These are phyloP conservation scores for Apogon talboti DNA, from an alignment of 2,797 vertebrate genomes.

Conservation along the genomic window DNA sequence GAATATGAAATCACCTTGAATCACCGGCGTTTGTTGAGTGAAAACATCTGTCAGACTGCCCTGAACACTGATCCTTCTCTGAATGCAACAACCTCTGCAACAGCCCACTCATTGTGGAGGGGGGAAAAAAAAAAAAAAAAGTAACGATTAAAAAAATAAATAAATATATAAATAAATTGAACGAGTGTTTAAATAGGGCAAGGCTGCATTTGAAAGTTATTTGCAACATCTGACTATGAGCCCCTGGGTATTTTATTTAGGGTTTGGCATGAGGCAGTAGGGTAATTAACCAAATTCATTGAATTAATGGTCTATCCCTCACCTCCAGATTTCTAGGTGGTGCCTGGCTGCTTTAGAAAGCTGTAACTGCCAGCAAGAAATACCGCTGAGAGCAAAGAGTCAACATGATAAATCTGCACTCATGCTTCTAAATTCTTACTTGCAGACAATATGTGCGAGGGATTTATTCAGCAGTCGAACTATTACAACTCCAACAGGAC, in stretches of 20 bases:
- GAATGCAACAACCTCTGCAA: constrained; percentile 31
- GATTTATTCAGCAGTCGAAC: constrained; percentile 40
- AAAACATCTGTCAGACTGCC: constrained; percentile 50
- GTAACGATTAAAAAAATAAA: too few species aligned
- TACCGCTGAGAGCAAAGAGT: constrained; percentile 43
- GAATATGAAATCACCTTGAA: constrained; percentile 49
- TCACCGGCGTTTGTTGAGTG: constrained; percentile 33
- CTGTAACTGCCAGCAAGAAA: constrained; percentile 47
- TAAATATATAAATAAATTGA: too few species aligned
- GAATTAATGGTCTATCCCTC: constrained; percentile 60
- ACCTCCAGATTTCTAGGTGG: constrained; percentile 44
- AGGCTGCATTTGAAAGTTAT: constrained; percentile 37
- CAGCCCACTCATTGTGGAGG: constrained; percentile 4
- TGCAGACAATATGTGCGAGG: constrained; percentile 38
- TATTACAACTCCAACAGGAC: constrained; percentile 27
- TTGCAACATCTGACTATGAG: constrained; percentile 42
- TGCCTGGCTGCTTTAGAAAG: constrained; percentile 51
- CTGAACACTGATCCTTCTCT: constrained; percentile 24
- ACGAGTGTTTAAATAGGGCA: constrained; percentile 35
- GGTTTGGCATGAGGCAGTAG: constrained; percentile 48
- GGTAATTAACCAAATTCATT: constrained; percentile 68
- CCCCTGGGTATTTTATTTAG: constrained; percentile 52
- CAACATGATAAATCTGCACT: constrained; percentile 52
- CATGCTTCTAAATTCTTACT: constrained; percentile 34
- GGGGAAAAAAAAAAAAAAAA: constrained; percentile 12